A percentile compares a stretch with the other conserved stretches of the same genome.
phyloP scores from a whole-genome alignment of 2,888 invertebrate genomes.

The Apodemia mormo region DNA sequence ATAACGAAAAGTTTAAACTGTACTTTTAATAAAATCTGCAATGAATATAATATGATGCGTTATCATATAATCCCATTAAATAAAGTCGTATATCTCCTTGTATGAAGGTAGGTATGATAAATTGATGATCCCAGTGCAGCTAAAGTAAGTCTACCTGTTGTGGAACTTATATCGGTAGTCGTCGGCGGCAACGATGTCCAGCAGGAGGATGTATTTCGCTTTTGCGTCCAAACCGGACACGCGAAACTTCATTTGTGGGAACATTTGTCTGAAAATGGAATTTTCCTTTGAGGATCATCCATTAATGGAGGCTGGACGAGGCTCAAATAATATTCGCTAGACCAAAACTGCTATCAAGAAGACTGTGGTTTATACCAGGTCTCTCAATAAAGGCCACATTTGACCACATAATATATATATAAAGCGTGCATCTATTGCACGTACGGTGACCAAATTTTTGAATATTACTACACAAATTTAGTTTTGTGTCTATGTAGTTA shows the following conservation, averaged over 20 bases:
- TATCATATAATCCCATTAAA: neutral
- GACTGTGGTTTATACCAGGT: neutral
- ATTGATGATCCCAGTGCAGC: constrained; percentile 37
- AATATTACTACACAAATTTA: too few species aligned
- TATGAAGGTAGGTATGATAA: constrained; percentile 48
- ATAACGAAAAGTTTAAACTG: neutral
- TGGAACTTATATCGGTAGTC: constrained; percentile 99
- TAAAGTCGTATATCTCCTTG: neutral
- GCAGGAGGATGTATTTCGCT: constrained; percentile 98
- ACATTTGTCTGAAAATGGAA: constrained; percentile 96
- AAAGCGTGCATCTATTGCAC: too few species aligned
- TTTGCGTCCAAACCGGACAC: constrained; percentile 99
- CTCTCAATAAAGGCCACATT: neutral
- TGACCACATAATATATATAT: too few species aligned
- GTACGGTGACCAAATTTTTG: too few species aligned
- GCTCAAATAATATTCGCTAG: neutral
- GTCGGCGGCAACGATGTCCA: constrained; percentile 99
- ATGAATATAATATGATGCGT: neutral
- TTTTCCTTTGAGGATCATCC: constrained; percentile 40
- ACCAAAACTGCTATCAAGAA: neutral
- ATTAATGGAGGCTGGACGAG: neutral
- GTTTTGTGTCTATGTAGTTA: too few species aligned
- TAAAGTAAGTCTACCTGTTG: constrained; percentile 86
- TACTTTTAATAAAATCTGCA: neutral
- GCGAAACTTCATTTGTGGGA: constrained; percentile 99